These are phyloP conservation scores for Rhabdomys dilectus DNA, from an alignment of 2,113 vertebrate genomes.

Conservation along the genomic window DNA sequence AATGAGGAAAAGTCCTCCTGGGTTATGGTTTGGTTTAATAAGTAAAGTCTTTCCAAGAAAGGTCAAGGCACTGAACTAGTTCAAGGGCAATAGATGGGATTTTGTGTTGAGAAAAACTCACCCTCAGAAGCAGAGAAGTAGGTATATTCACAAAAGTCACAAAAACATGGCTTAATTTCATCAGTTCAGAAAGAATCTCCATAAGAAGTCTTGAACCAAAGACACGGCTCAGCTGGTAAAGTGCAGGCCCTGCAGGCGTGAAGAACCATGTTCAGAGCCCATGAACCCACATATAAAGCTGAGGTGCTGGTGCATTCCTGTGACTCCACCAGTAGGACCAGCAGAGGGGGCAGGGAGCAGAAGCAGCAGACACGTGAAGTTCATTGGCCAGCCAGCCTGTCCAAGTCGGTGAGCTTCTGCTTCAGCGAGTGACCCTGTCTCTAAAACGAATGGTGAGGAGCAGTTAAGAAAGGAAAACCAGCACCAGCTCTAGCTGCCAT, in stretches of 20 bases:
- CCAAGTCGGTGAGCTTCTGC: not conserved
- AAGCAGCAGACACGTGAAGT: too few relatives aligned
- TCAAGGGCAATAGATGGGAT: not conserved
- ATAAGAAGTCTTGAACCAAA: not conserved
- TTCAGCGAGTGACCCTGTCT: not conserved
- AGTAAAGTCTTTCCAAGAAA: not conserved
- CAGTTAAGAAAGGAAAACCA: not conserved
- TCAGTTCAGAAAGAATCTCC: not conserved
- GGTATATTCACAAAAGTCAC: not conserved
- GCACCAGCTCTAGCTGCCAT: not conserved
- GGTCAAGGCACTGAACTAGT: not conserved
- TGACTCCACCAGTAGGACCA: not conserved
- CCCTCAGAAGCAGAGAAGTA: not conserved
- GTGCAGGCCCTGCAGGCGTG: not conserved
- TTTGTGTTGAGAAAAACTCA: not conserved
- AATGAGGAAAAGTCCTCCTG: not conserved
- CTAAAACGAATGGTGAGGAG: not conserved
- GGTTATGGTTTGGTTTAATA: not conserved
- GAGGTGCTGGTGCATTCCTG: not conserved
- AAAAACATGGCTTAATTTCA: not conserved
- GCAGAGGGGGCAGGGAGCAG: not conserved
- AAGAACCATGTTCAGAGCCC: not conserved
- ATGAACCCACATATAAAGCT: not conserved
- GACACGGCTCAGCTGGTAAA: not conserved
- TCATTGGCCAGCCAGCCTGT: not conserved